Conservation (phyloP, 2,797 vertebrate genomes). For the Ataeniobius toweri region DNA sequence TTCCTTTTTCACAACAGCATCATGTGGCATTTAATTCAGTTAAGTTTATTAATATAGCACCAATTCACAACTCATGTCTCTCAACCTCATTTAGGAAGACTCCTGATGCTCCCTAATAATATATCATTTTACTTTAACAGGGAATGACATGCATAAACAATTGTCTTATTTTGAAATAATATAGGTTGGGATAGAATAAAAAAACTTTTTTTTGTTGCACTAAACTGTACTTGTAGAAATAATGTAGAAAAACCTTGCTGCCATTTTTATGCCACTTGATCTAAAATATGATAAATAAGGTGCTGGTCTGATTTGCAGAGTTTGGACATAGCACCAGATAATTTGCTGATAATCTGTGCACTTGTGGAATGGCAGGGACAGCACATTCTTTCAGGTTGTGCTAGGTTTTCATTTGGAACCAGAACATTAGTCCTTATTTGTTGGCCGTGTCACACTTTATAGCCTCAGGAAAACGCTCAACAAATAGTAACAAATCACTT, state of each 20-base stretch:
- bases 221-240: neutral
- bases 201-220: neutral
- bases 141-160: slow-evolving; percentile 48
- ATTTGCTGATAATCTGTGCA: slow-evolving; percentile 50
- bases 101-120: slow-evolving; percentile 35
- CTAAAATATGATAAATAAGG: slow-evolving; percentile 1
- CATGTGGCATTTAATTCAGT: slow-evolving; percentile 28
- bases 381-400: slow-evolving; percentile 63
- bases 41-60: no score
- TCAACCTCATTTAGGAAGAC: slow-evolving; percentile 38
- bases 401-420: slow-evolving; percentile 71
- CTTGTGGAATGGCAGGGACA: slow-evolving; percentile 47
- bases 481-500: slow-evolving; percentile 79
- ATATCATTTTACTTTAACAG: slow-evolving; percentile 57
- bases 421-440: slow-evolving; percentile 78
- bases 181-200: neutral
- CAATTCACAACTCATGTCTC: no score
- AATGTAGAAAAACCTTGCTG: neutral
- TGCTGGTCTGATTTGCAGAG: slow-evolving; percentile 21
- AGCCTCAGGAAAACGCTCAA: slow-evolving; percentile 68
- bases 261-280: neutral
- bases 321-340: slow-evolving; percentile 32
- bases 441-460: slow-evolving; percentile 72
- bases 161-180: slow-evolving; percentile 51
- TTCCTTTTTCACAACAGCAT: slow-evolving; percentile 51